phyloP scores from a whole-genome alignment of 2,797 vertebrate species.

The Varecia variegata region DNA sequence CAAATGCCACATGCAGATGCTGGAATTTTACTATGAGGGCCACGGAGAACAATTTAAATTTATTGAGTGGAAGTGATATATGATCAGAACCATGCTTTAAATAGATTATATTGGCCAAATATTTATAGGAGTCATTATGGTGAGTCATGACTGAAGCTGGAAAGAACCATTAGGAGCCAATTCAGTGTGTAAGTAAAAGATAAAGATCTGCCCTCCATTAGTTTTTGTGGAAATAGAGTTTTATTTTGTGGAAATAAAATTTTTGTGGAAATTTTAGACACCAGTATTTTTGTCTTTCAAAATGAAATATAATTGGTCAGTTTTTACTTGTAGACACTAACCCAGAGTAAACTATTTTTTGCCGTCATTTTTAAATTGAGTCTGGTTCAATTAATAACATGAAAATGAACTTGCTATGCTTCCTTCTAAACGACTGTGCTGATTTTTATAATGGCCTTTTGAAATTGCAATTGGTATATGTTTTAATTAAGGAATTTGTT shows the following conservation, averaged over 20 bases:
- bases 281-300: neutral
- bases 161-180: neutral
- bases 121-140: neutral
- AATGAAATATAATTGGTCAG: neutral
- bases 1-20: neutral
- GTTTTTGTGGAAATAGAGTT: neutral
- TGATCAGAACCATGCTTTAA: neutral
- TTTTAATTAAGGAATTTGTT: no score
- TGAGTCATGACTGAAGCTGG: neutral
- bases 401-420: neutral
- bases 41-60: neutral
- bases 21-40: neutral
- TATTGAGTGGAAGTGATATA: neutral
- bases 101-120: neutral
- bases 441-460: no score
- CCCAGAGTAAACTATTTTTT: neutral
- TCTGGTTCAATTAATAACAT: neutral
- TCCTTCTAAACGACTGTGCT: neutral
- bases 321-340: neutral
- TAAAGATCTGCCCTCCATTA: neutral
- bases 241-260: no score
- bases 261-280: neutral
- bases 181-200: neutral
- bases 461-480: no score
- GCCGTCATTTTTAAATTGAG: neutral